Conservation (phyloP, 2,888 invertebrate species). For the Drosophila quinaria region DNA sequence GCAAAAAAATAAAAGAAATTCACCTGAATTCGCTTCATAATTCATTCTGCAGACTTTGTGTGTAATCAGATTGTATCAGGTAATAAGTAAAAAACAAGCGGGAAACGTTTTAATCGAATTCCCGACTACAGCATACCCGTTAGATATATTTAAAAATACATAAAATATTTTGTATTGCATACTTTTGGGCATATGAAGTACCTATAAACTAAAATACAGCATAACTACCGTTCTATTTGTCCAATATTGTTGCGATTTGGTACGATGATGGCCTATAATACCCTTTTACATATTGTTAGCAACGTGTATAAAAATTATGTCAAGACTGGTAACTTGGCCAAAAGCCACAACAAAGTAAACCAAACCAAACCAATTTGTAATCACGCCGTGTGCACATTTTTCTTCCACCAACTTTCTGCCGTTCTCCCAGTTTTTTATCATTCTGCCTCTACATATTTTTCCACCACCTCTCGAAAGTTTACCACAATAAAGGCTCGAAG, state of each 20-base stretch:
- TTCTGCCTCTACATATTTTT: no score
- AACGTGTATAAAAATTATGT: not conserved
- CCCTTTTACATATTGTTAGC: no score
- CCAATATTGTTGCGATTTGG: no score
- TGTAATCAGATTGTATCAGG: slow-evolving; percentile 62
- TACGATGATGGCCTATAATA: no score
- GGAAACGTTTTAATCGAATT: no score
- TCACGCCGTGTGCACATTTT: slow-evolving; percentile 48
- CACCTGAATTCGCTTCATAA: slow-evolving; percentile 43
- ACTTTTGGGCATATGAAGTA: not conserved
- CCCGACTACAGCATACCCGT: no score
- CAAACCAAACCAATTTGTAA: slow-evolving; percentile 55
- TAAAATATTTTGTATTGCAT: no score
- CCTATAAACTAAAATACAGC: no score
- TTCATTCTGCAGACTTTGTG: slow-evolving; percentile 32
- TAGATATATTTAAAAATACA: no score
- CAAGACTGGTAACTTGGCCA: slow-evolving; percentile 25
- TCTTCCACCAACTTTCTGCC: slow-evolving; percentile 10
- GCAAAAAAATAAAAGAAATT: slow-evolving; percentile 36
- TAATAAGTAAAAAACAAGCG: slow-evolving; percentile 36
- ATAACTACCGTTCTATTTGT: no score
- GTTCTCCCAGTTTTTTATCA: not conserved
- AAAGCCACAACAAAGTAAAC: slow-evolving; percentile 70
- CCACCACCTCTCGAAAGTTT: slow-evolving; percentile 3
- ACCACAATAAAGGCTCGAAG: slow-evolving; percentile 72